Evolutionary conservation across 2,113 vertebrate species (phyloP), one percentile per base, ranked within the genome.

Genomic region (Planiliza haematocheilus): DNA sequence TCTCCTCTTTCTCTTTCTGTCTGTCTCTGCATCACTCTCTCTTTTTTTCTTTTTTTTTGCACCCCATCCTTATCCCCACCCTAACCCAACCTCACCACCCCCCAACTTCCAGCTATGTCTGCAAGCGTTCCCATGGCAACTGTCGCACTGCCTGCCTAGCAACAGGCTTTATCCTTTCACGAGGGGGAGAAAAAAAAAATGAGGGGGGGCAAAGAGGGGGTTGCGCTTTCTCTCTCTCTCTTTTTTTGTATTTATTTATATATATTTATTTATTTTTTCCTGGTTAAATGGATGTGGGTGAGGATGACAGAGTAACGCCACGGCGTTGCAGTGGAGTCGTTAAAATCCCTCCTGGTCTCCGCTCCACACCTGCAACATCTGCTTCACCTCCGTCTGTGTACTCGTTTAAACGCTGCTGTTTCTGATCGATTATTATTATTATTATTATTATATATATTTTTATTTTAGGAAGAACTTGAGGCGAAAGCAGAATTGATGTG

Each of bases 71-170:
- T 74, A 88, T 79, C 86, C 85, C 72, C 71, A 70, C 87, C 88
- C 83, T 59, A 24, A 20, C 71, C 70, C 45, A 11, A 59, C 45
- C 1, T 63, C 52, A 68, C 43, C 64, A 86, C 83, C 83, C 86
- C 82, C 81, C 79, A 85, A n/a, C 86, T 84, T 88, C 71, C 78
- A 89, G 90, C 88, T 83, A 91, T 83, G 86, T 93, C 90, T 92
- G 90, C 78, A 86, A 86, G 86, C 72, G 92, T 94, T 93, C 67
- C 92, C 90, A 93, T 93, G 89, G 91, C 90, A 94, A 94, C 93
- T 88, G 91, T 91, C 86, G 71, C 88, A 89, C 71, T 92, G 88
- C 91, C 92, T 93, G 90, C 92, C 93, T 94, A 91, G 91, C 89
- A 93, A 93, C 93, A 94, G 88, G 88, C 90, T 85, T 91, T 81